These are phyloP conservation scores for Neuroscelio doddi DNA, from an alignment of 2,888 invertebrate species.

Conservation along the genomic window DNA sequence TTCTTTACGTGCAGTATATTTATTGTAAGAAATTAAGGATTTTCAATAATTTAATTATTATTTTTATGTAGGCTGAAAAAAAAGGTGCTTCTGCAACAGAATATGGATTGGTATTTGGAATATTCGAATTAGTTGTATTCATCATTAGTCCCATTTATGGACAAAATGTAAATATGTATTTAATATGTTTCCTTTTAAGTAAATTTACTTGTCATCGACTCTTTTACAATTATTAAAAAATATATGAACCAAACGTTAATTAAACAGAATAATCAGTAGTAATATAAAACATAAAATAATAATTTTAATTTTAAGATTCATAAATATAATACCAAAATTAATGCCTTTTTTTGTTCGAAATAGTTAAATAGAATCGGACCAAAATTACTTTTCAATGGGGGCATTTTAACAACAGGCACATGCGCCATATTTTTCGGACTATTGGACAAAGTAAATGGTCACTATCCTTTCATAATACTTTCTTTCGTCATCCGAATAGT, in stretches of 20 bases:
- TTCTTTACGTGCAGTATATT: no score
- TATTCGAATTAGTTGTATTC: conserved; percentile 89
- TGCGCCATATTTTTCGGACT: conserved; percentile 84
- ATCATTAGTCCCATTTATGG: conserved; percentile 88
- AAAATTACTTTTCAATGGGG: conserved; percentile 85
- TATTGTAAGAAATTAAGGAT: no score
- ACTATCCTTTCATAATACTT: conserved; percentile 82
- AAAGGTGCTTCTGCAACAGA: conserved; percentile 87
- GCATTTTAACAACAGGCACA: conserved; percentile 86
- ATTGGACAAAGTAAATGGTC: conserved; percentile 81
- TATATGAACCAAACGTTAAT: no score
- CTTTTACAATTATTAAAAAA: no score
- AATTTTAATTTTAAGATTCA: no score
- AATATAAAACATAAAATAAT: no score
- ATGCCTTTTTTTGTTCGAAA: conserved; percentile 38
- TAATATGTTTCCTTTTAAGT: no score
- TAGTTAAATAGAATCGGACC: conserved; percentile 85
- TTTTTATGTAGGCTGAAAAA: conserved; percentile 79
- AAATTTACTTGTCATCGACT: no score
- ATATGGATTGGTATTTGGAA: conserved; percentile 90
- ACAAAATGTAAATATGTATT: conserved; percentile 77
- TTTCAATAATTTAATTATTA: not conserved
- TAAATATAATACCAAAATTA: no score
- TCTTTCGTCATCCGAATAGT: conserved; percentile 87
- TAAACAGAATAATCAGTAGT: no score